These are phyloP conservation scores for Philaethria dido DNA, from an alignment of 2,888 invertebrate genomes.

Conservation along the genomic window DNA sequence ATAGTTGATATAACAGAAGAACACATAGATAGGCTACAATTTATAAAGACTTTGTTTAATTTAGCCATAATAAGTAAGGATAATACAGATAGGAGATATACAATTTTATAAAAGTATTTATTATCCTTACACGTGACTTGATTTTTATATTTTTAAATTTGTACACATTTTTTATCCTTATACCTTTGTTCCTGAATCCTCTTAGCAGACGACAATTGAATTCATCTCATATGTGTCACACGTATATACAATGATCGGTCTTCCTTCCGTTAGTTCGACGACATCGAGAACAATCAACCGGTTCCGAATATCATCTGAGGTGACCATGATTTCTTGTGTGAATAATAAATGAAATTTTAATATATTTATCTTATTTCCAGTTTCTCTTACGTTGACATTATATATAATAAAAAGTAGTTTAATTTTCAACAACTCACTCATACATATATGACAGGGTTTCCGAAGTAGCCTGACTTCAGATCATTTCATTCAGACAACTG, in stretches of 20 bases:
- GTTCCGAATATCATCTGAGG: conserved; percentile 58
- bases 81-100: background rate
- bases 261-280: conserved; percentile 74
- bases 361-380: background rate
- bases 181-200: conserved; percentile 21
- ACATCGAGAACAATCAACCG: conserved; percentile 51
- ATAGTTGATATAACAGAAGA: too few relatives aligned
- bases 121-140: background rate
- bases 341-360: background rate
- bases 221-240: conserved; percentile 28
- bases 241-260: conserved; percentile 48
- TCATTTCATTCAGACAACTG: background rate
- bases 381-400: background rate
- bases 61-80: background rate
- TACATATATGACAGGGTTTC: background rate
- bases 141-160: conserved; percentile 2
- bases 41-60: background rate
- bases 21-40: too few relatives aligned
- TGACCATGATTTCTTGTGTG: conserved; percentile 37
- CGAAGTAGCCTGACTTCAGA: background rate
- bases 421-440: background rate
- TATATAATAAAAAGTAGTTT: too few relatives aligned
- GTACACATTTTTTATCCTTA: background rate
- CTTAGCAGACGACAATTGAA: conserved; percentile 21
- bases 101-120: background rate